A percentile compares a stretch with the other conserved stretches of the same genome.
These are phyloP conservation scores for Vireo altiloquus DNA, from an alignment of 2,113 vertebrate species.

Conservation along the genomic window DNA sequence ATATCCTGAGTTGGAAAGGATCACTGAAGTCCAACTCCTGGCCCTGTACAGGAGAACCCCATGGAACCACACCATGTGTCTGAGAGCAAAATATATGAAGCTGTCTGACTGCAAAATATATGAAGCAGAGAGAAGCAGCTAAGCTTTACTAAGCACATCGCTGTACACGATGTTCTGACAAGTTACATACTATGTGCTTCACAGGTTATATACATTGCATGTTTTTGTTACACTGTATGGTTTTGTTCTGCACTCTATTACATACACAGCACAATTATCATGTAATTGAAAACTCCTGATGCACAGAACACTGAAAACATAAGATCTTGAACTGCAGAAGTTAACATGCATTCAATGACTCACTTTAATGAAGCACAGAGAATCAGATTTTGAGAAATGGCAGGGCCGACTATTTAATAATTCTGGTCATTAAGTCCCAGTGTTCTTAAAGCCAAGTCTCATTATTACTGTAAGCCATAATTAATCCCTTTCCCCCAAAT, in stretches of 20 bases:
- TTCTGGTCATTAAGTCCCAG: background rate
- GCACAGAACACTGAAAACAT: background rate
- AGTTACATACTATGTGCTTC: background rate
- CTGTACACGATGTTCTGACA: fast-evolving
- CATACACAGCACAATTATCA: background rate
- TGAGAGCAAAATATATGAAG: background rate
- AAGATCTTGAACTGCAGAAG: background rate
- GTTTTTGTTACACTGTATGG: background rate
- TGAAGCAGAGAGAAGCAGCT: background rate
- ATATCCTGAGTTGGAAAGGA: background rate
- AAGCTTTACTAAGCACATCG: background rate
- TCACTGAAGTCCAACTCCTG: background rate
- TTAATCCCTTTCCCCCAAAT: background rate
- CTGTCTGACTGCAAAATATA: background rate
- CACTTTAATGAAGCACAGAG: background rate
- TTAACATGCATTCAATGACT: background rate
- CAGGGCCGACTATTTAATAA: background rate
- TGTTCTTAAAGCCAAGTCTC: background rate
- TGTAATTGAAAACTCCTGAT: background rate
- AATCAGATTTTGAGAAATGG: background rate
- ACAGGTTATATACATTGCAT: background rate
- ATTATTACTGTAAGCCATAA: background rate
- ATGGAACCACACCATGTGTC: background rate
- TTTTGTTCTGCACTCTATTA: background rate
- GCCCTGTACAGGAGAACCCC: background rate